These are phyloP conservation scores for Melieria picta DNA, from an alignment of 2,888 invertebrate species.

Conservation along the genomic window DNA sequence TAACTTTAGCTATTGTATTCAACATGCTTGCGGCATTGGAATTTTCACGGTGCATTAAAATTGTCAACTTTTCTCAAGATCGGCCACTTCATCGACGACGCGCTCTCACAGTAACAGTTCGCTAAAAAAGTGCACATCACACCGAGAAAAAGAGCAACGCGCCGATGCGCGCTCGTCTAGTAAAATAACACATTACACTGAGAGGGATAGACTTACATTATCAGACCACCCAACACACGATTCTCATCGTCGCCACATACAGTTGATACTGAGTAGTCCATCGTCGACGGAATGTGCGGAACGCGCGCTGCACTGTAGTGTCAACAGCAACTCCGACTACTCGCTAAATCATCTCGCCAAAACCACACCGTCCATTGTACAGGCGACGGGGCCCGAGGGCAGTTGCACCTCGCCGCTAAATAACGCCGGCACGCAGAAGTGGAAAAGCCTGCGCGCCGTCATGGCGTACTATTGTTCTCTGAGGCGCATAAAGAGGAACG, in stretches of 20 bases:
- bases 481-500: constrained; percentile 90
- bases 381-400: constrained; percentile 23
- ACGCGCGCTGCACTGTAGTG: constrained; percentile 46
- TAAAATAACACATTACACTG: constrained; percentile 56
- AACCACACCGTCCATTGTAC: constrained; percentile 37
- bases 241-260: constrained; percentile 47
- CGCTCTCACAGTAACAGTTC: constrained; percentile 54
- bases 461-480: constrained; percentile 91
- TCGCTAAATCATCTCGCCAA: constrained; percentile 43
- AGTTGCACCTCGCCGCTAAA: constrained; percentile 31
- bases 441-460: constrained; percentile 88
- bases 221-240: constrained; percentile 46
- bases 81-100: constrained; percentile 58
- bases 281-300: constrained; percentile 50
- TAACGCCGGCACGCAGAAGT: constrained; percentile 71
- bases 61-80: constrained; percentile 50
- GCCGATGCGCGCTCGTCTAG: constrained; percentile 34
- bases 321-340: constrained; percentile 37
- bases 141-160: constrained; percentile 18
- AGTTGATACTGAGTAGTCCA: constrained; percentile 55
- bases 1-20: no score
- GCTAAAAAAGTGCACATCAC: constrained; percentile 40
- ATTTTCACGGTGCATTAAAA: constrained; percentile 6
- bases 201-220: constrained; percentile 61
- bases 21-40: no score